Conservation (phyloP, 2,797 vertebrate species). For the Anableps anableps region DNA sequence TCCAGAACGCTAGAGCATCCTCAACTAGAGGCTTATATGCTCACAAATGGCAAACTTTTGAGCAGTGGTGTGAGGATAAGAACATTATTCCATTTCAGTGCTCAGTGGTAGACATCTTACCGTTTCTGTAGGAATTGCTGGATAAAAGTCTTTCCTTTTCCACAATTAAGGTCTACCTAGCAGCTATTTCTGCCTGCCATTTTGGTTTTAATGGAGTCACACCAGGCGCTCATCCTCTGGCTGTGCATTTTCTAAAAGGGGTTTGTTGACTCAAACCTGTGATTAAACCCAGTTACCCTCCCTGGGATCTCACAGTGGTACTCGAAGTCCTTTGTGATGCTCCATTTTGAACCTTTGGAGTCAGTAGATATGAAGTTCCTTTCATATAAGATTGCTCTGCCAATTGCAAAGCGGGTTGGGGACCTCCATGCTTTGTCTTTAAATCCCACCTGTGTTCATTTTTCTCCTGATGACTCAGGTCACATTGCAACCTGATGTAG, state of each 20-base stretch:
- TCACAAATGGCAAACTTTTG: background rate
- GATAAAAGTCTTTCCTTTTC: background rate
- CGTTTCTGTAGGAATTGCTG: background rate
- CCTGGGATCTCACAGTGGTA: background rate
- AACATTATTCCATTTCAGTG: background rate
- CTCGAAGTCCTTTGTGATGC: background rate
- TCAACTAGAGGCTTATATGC: background rate
- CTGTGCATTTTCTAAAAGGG: background rate
- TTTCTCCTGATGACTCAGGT: background rate
- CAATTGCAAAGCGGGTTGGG: background rate
- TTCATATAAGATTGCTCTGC: background rate
- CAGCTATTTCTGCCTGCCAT: background rate
- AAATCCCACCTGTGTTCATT: background rate
- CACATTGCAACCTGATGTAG: fast-evolving
- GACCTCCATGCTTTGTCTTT: background rate
- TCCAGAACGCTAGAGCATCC: too few relatives aligned
- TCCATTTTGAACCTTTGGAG: background rate
- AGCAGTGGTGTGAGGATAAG: background rate
- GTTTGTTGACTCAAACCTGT: background rate
- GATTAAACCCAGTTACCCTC: background rate
- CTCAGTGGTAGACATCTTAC: background rate
- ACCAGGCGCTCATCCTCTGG: background rate
- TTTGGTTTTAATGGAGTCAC: background rate
- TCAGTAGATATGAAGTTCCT: background rate
- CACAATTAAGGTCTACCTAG: background rate